Conservation (phyloP, 2,888 invertebrate genomes). For the Chymomyza procnemis region DNA sequence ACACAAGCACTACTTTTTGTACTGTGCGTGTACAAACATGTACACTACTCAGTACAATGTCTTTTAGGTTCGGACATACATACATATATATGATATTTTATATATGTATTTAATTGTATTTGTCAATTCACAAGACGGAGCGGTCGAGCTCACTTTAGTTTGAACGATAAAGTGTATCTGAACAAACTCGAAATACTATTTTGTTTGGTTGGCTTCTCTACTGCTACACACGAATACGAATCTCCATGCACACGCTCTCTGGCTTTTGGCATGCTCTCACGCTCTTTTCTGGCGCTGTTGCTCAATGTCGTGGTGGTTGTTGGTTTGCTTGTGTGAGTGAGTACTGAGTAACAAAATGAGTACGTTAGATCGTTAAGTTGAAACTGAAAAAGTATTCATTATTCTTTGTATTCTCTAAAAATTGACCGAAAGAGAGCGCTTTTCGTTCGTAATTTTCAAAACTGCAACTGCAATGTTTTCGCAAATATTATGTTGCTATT, state of each 20-base stretch:
- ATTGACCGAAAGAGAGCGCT: not conserved
- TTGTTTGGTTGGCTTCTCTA: not conserved
- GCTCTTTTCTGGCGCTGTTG: not conserved
- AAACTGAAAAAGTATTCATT: not conserved
- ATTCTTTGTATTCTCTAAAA: not conserved
- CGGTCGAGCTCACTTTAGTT: slow-evolving; percentile 26
- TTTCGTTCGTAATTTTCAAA: not conserved
- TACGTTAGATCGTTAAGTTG: not conserved
- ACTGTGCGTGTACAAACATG: not conserved
- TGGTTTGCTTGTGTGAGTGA: not conserved
- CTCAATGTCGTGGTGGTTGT: not conserved
- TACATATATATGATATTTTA: no score
- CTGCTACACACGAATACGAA: no score
- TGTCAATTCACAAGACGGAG: not conserved
- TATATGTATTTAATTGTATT: not conserved
- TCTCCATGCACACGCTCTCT: not conserved
- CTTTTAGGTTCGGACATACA: no score
- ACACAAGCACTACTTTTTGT: not conserved
- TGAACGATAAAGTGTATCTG: slow-evolving; percentile 40
- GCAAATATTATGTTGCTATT: no score
- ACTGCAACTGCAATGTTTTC: no score
- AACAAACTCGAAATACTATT: slow-evolving; percentile 15
- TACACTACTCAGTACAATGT: not conserved
- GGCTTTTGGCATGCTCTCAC: not conserved
- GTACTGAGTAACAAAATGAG: not conserved